phyloP scores from a whole-genome alignment of 2,797 vertebrate species.

The Tarsius wallacei region DNA sequence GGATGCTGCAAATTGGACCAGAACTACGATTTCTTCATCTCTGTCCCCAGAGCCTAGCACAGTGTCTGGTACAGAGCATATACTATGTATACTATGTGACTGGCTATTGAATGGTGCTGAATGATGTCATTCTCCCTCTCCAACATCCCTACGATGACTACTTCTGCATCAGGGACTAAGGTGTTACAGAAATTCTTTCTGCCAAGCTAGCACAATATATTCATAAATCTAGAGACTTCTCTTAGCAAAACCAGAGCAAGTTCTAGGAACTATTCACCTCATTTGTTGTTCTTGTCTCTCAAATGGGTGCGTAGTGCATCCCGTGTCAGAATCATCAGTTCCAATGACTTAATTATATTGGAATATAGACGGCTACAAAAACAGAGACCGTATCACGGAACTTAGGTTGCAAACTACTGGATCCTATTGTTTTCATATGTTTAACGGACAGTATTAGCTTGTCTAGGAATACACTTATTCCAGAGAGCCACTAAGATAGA shows the following conservation, averaged over 20 bases:
- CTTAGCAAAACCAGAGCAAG: background rate
- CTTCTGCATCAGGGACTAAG: background rate
- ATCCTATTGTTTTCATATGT: background rate
- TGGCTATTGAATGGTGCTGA: background rate
- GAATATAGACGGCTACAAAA: background rate
- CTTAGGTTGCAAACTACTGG: background rate
- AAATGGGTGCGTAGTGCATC: background rate
- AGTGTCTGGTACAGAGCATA: background rate
- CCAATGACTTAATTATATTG: slow-evolving; percentile 70
- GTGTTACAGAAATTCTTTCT: slow-evolving; percentile 62
- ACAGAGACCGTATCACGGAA: background rate
- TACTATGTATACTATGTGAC: background rate
- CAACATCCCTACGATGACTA: background rate
- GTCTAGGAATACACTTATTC: slow-evolving; percentile 36
- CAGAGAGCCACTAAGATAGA: background rate
- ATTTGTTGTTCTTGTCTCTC: slow-evolving; percentile 70
- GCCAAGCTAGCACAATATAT: slow-evolving; percentile 21
- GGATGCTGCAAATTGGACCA: background rate
- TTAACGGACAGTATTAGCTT: slow-evolving; percentile 20
- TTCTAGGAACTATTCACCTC: slow-evolving; percentile 55
- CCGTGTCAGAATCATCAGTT: slow-evolving; percentile 20
- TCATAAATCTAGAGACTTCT: slow-evolving; percentile 4
- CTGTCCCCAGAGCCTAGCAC: background rate
- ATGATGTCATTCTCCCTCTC: background rate
- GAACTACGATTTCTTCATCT: background rate